phyloP scores from a whole-genome alignment of 2,797 vertebrate species.

The Ceryle rudis region DNA sequence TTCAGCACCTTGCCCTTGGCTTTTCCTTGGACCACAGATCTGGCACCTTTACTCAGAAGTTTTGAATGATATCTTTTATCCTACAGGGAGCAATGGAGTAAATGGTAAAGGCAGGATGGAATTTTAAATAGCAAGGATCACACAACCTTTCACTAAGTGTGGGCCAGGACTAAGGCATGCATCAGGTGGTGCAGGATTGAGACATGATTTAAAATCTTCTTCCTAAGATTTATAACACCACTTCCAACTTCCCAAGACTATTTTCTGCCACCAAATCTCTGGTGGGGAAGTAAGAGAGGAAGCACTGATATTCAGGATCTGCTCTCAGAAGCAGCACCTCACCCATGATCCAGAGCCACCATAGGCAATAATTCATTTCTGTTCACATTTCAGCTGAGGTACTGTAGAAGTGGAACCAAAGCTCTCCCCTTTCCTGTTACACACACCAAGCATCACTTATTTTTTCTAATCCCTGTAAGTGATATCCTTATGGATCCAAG shows the following conservation, averaged over 20 bases:
- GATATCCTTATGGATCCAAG: neutral
- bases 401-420: neutral
- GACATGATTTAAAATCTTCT: neutral
- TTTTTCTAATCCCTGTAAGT: neutral
- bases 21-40: neutral
- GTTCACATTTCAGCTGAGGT: neutral
- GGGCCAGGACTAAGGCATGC: neutral
- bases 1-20: neutral
- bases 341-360: neutral
- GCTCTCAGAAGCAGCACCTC: neutral
- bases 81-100: neutral
- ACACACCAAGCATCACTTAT: fast-evolving
- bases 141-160: fast-evolving
- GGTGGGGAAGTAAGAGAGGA: neutral
- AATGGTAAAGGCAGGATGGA: neutral
- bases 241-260: neutral
- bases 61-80: neutral
- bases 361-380: neutral
- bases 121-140: neutral
- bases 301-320: neutral
- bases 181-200: neutral
- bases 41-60: neutral
- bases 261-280: neutral
- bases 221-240: neutral
- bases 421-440: neutral